Percentiles rank a stretch among this genome's conserved stretches.
Conservation (phyloP, 2,113 vertebrate species). For the Notarius lentiginosus region DNA sequence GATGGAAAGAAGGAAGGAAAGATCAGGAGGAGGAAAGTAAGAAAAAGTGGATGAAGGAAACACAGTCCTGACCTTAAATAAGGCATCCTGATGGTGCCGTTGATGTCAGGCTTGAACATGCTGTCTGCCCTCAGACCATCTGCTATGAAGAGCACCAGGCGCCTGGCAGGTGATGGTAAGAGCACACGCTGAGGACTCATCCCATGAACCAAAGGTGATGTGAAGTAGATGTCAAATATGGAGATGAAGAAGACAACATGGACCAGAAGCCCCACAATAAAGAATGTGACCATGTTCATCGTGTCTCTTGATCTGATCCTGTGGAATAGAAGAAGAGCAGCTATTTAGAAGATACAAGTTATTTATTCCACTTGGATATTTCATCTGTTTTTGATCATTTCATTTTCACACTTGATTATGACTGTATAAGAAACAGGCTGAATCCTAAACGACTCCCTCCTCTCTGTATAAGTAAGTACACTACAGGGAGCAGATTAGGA, state of each 20-base stretch:
- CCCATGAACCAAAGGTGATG: slow-evolving; percentile 92
- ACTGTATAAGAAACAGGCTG: neutral
- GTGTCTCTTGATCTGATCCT: slow-evolving; percentile 21
- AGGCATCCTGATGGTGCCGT: slow-evolving; percentile 73
- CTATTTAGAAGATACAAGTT: neutral
- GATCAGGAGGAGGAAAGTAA: neutral
- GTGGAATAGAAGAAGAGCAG: slow-evolving; percentile 5
- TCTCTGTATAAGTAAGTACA: neutral
- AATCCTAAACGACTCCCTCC: neutral
- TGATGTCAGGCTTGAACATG: slow-evolving; percentile 74
- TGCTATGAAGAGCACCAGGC: slow-evolving; percentile 87
- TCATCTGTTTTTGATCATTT: neutral
- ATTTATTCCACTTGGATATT: neutral
- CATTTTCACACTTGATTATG: neutral
- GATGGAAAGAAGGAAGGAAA: neutral
- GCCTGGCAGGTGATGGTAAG: slow-evolving; percentile 81
- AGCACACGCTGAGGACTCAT: slow-evolving; percentile 83
- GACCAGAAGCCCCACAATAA: slow-evolving; percentile 82
- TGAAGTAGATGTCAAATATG: slow-evolving; percentile 99
- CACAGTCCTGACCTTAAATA: slow-evolving; percentile 78
- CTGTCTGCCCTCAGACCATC: slow-evolving; percentile 91
- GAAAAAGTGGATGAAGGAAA: neutral
- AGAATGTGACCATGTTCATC: slow-evolving; percentile 79
- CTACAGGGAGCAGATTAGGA: neutral
- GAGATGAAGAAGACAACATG: slow-evolving; percentile 90